Conservation (phyloP, 2,888 invertebrate genomes). For the Altica lythri region DNA sequence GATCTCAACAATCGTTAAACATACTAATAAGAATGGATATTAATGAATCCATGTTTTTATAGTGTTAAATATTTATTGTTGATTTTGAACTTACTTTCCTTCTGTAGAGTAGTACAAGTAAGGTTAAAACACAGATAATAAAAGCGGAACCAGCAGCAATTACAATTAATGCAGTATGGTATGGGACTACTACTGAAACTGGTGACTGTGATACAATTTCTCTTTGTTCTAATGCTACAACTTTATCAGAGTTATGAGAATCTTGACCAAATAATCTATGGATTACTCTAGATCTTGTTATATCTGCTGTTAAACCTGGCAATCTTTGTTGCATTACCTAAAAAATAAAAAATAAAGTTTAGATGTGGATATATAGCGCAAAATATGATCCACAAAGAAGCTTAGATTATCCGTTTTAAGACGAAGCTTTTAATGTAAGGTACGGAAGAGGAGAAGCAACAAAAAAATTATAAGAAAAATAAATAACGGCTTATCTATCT, state of each 20-base stretch:
- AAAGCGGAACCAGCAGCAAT: conserved; percentile 80
- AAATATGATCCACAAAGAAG: no score
- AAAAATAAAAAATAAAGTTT: no score
- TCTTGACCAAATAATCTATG: conserved; percentile 59
- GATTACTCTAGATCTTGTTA: conserved; percentile 67
- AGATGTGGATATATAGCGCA: no score
- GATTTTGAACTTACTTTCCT: conserved; percentile 62
- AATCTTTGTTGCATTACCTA: conserved; percentile 60
- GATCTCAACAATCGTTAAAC: no score
- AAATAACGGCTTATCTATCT: no score
- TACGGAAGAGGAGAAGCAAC: no score
- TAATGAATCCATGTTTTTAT: no score
- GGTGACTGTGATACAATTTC: conserved; percentile 72
- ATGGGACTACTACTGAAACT: conserved; percentile 70
- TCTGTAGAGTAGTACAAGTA: conserved; percentile 76
- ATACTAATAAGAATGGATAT: no score
- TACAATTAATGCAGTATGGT: conserved; percentile 78
- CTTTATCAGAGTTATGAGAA: conserved; percentile 42
- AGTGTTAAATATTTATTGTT: no score
- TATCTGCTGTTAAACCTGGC: conserved; percentile 64
- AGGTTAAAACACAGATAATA: conserved; percentile 75
- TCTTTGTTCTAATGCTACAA: conserved; percentile 66
- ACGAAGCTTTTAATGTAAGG: no score
- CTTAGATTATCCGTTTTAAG: no score
- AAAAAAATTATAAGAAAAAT: no score